Percentiles rank a stretch among this genome's conserved stretches.
Conservation (phyloP, 2,797 vertebrate genomes). For the Poeciliopsis infans region DNA sequence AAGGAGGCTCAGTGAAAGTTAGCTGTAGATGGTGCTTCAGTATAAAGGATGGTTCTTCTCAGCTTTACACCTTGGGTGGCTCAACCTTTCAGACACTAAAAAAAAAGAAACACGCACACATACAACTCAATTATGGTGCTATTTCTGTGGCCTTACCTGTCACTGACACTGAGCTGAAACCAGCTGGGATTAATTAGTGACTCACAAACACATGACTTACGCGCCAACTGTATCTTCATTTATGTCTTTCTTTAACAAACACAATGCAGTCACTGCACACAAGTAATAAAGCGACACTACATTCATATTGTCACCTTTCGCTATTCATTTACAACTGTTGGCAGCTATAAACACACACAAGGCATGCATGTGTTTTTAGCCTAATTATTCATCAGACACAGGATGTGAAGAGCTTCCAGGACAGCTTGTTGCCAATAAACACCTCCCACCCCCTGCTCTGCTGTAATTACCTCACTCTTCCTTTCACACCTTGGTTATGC, state of each 20-base stretch:
- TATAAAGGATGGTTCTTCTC: slow-evolving; percentile 37
- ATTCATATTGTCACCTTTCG: slow-evolving; percentile 7
- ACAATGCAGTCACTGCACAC: neutral
- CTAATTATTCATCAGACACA: slow-evolving; percentile 37
- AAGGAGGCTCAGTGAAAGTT: slow-evolving; percentile 17
- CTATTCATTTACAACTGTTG: slow-evolving; percentile 19
- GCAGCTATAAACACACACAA: slow-evolving; percentile 3
- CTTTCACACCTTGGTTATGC: slow-evolving; percentile 64
- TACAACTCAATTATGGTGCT: slow-evolving; percentile 68
- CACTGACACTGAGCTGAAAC: slow-evolving; percentile 64
- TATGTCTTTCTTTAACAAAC: slow-evolving; percentile 20
- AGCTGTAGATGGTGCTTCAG: slow-evolving; percentile 5
- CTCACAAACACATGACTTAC: slow-evolving; percentile 17
- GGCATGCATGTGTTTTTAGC: neutral
- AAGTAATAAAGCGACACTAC: slow-evolving; percentile 14
- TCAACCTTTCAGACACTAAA: slow-evolving; percentile 19
- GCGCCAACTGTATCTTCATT: slow-evolving; percentile 16
- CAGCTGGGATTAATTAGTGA: slow-evolving; percentile 82
- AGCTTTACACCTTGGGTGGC: slow-evolving; percentile 38
- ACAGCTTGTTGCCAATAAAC: slow-evolving; percentile 75
- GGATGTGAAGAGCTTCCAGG: slow-evolving; percentile 55
- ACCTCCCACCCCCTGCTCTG: slow-evolving; percentile 38
- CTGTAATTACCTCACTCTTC: slow-evolving; percentile 69
- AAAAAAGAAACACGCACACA: slow-evolving; percentile 17
- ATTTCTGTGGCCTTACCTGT: slow-evolving; percentile 71